Evolutionary conservation across 2,888 invertebrate species (phyloP).

Genomic region (Tetramorium bicarinatum): DNA sequence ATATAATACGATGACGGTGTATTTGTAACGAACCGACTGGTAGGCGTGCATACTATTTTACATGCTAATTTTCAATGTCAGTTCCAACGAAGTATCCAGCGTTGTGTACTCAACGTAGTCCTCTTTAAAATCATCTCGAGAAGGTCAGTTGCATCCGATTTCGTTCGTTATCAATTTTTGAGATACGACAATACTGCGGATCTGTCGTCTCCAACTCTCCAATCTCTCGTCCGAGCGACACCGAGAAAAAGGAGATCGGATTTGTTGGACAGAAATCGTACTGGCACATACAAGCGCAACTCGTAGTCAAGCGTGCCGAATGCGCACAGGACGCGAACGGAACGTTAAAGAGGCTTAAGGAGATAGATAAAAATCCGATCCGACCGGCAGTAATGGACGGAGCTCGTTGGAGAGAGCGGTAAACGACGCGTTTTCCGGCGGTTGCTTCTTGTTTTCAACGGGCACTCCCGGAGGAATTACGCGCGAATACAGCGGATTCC

Average conservation of each 20-base stretch:
- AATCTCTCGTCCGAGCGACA: neutral
- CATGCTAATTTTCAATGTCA: conserved; percentile 55
- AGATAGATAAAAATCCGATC: conserved; percentile 18
- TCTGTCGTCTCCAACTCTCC: neutral
- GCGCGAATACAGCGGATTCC: conserved; percentile 15
- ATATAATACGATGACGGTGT: conserved; percentile 35
- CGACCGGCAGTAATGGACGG: neutral
- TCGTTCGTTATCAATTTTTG: neutral
- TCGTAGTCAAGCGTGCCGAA: neutral
- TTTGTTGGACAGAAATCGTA: neutral
- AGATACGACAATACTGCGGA: neutral
- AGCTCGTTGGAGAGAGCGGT: conserved; percentile 3
- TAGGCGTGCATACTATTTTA: conserved; percentile 20
- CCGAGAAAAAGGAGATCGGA: neutral
- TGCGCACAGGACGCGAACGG: neutral
- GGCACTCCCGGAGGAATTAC: conserved; percentile 6
- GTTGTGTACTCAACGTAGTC: neutral
- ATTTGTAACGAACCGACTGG: neutral
- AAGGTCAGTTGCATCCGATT: neutral
- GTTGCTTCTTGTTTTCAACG: conserved; percentile 25
- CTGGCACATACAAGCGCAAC: neutral
- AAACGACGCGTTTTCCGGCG: conserved; percentile 39
- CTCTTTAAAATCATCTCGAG: neutral
- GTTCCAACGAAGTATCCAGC: neutral
- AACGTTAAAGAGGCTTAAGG: neutral